Evolutionary conservation across 1,140 invertebrate species (phyloP), one percentile per base, ranked within the genome.

Genomic region (Episyrphus balteatus): DNA sequence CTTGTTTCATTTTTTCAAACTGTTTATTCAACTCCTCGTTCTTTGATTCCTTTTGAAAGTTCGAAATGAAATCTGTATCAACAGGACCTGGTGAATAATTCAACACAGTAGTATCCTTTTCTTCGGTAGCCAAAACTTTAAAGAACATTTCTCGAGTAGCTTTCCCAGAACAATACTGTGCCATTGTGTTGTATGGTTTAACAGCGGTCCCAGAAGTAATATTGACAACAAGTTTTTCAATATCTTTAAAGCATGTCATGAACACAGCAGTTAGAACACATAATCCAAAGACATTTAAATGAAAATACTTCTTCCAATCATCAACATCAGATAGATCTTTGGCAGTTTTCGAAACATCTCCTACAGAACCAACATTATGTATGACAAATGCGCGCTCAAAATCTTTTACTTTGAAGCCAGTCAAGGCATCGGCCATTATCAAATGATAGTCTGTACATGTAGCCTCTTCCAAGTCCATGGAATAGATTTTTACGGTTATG

Each of bases 71-170:
- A 42, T 88, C 82, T 0, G 92, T 98, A 51, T 91, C 77, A 3
- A 97, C 84, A 5, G 92, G 89, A 19, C 94, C 93, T 1, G 94
- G 94, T 5, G 92, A 84, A 72, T 97, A 98, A 70, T 84, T 95
- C 5, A 98, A 66, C 10, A 96, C 82, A 47, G 80, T 72, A 0
- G 92, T 71, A 18, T 78, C 60, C 54, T 86, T 79, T 48, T 68
- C 65, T 73, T 98, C 94, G 21, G 77, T 68, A 10, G 90, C 89
- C 40, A 98, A 71, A 31, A 85, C 82, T 60, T 80, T 81, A 58
- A 97, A 93, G 62, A 84, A 91, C 80, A 94, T 88, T 59, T 96
- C 89, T 43, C 92, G 72, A 14, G 88, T 83, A 13, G 93, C 88
- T 76, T 92, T 93, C 41, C 85, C 88, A 49, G 82, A 74, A 30